phyloP scores from a whole-genome alignment of 2,888 invertebrate species.

The Chironomus tentans region DNA sequence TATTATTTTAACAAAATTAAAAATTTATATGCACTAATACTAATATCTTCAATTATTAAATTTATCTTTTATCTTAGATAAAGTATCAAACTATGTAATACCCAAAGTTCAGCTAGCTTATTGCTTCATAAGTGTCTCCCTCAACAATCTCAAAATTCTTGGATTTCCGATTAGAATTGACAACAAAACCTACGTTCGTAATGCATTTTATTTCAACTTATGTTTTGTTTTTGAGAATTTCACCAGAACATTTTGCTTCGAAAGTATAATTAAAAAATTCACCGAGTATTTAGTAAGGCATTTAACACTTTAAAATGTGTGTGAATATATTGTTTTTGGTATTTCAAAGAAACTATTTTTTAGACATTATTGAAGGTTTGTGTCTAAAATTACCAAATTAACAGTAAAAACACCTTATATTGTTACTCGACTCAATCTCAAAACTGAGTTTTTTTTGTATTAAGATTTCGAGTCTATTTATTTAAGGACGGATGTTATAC shows the following conservation, averaged over 20 bases:
- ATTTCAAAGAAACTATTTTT: too few relatives aligned
- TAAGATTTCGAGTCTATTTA: too few relatives aligned
- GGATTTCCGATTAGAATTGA: slow-evolving; percentile 73
- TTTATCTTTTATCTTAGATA: not conserved
- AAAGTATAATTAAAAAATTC: slow-evolving; percentile 70
- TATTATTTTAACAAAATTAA: too few relatives aligned
- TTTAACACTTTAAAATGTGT: too few relatives aligned
- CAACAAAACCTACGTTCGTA: slow-evolving; percentile 67
- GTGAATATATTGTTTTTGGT: too few relatives aligned
- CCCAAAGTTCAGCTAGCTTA: slow-evolving; percentile 72
- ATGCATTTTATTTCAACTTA: slow-evolving; percentile 74
- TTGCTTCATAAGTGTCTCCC: slow-evolving; percentile 70
- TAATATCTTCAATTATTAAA: not conserved
- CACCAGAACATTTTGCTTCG: slow-evolving; percentile 68
- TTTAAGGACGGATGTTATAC: too few relatives aligned
- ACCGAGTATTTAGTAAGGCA: slow-evolving; percentile 62
- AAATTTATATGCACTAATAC: too few relatives aligned
- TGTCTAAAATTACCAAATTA: too few relatives aligned
- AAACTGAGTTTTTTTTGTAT: too few relatives aligned
- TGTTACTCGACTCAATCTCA: too few relatives aligned
- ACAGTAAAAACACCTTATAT: too few relatives aligned
- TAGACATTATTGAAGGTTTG: too few relatives aligned
- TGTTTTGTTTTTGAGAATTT: slow-evolving; percentile 73
- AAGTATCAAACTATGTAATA: slow-evolving; percentile 53
- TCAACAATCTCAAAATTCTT: slow-evolving; percentile 64